These are phyloP conservation scores for Sphaeramia orbicularis DNA, from an alignment of 2,797 vertebrate genomes.

Conservation along the genomic window DNA sequence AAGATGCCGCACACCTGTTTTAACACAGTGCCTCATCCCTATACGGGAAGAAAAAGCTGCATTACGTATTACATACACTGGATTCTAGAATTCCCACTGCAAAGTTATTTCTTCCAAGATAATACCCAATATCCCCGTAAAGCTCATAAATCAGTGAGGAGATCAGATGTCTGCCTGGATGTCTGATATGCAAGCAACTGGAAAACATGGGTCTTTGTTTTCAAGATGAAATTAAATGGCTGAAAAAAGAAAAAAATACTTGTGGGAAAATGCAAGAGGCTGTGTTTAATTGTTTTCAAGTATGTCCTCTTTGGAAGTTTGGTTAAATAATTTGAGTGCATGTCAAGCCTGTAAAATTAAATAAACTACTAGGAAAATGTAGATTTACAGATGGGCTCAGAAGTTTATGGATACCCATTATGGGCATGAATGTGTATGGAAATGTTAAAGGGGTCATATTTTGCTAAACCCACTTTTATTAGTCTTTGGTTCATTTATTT, in stretches of 20 bases:
- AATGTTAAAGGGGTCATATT: too few species aligned
- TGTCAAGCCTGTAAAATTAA: not conserved
- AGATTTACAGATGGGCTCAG: not conserved
- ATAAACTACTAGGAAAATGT: not conserved
- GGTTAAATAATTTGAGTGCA: not conserved
- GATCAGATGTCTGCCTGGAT: constrained; percentile 40
- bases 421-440: too few species aligned
- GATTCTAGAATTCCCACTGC: not conserved
- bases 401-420: too few species aligned
- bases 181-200: constrained; percentile 30
- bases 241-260: not conserved
- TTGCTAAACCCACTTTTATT: too few species aligned
- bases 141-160: constrained; percentile 42
- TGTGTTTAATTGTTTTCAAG: constrained; percentile 13
- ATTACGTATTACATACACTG: not conserved
- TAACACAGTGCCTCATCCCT: not conserved
- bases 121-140: constrained; percentile 35
- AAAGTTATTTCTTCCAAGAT: constrained; percentile 22
- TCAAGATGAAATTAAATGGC: constrained; percentile 22
- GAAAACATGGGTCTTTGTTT: constrained; percentile 32
- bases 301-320: not conserved
- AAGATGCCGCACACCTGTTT: not conserved
- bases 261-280: constrained; percentile 16
- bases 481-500: too few species aligned
- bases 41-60: not conserved